Conservation (phyloP, 1,140 invertebrate genomes). For the Lamellibrachia luymesi region DNA sequence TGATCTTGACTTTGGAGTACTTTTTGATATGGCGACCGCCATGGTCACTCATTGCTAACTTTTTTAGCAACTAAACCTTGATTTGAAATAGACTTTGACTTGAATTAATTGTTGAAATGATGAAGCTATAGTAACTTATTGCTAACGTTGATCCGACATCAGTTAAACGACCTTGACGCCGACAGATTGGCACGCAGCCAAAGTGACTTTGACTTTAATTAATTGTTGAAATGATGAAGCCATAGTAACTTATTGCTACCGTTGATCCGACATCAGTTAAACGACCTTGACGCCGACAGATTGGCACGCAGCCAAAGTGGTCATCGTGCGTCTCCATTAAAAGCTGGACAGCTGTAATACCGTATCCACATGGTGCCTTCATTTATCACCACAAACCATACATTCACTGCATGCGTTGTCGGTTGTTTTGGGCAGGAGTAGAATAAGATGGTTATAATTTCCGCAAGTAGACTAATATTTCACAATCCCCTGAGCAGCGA, state of each 20-base stretch:
- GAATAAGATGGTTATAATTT: no score
- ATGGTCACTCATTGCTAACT: neutral
- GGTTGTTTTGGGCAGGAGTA: neutral
- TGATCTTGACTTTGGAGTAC: no score
- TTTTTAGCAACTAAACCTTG: neutral
- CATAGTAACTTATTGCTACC: neutral
- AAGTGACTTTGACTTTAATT: neutral
- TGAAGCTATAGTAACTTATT: neutral
- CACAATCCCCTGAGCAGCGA: neutral
- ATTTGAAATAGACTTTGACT: neutral
- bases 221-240: neutral
- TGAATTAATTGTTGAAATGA: no score
- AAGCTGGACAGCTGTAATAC: neutral
- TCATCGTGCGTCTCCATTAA: neutral
- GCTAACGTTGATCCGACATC: neutral
- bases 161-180: neutral
- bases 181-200: no score
- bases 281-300: neutral
- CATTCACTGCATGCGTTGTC: neutral
- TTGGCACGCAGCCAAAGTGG: neutral
- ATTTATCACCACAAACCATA: neutral
- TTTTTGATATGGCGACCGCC: no score
- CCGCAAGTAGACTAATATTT: neutral
- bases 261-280: neutral
- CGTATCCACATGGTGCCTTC: neutral